Percentiles rank a stretch among this genome's conserved stretches.
Evolutionary conservation across 2,888 invertebrate species (phyloP).

Genomic region (Pristionchus fissidentatus): DNA sequence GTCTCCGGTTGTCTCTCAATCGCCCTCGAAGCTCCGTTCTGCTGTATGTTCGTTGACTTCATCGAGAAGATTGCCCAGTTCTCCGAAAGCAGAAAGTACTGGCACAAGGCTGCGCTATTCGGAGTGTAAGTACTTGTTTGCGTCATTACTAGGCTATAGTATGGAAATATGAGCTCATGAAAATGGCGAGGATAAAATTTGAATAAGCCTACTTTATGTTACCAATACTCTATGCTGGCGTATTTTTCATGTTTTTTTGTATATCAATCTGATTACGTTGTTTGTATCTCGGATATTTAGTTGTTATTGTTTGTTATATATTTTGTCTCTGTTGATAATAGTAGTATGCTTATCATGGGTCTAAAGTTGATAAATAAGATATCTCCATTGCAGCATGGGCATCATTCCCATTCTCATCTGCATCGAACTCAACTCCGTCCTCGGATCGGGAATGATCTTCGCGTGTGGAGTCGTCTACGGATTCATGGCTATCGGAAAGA

Average conservation of each 20-base stretch:
- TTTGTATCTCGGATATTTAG: background rate
- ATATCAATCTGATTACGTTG: background rate
- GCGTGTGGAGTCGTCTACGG: slow-evolving; percentile 91
- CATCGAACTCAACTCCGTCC: slow-evolving; percentile 84
- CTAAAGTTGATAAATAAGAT: background rate
- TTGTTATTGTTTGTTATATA: background rate
- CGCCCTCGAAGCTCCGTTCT: slow-evolving; percentile 94
- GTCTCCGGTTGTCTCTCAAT: slow-evolving; percentile 89
- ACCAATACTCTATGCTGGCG: too few relatives aligned
- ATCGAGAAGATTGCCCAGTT: slow-evolving; percentile 87
- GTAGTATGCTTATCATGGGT: background rate
- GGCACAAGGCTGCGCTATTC: slow-evolving; percentile 74
- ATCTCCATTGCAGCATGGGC: slow-evolving; percentile 81
- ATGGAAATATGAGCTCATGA: too few relatives aligned
- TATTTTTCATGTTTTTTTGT: background rate
- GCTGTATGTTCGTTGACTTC: slow-evolving; percentile 95
- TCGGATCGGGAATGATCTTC: slow-evolving; percentile 91
- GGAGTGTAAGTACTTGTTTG: slow-evolving; percentile 62
- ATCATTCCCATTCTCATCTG: slow-evolving; percentile 87
- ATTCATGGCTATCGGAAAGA: slow-evolving; percentile 93
- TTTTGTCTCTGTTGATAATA: background rate
- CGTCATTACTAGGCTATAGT: too few relatives aligned
- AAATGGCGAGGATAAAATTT: too few relatives aligned
- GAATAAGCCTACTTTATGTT: too few relatives aligned
- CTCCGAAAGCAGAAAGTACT: slow-evolving; percentile 76